Percentiles rank a stretch among this genome's conserved stretches.
These are phyloP conservation scores for Syngnathus typhle DNA, from an alignment of 2,113 vertebrate species.

Conservation along the genomic window DNA sequence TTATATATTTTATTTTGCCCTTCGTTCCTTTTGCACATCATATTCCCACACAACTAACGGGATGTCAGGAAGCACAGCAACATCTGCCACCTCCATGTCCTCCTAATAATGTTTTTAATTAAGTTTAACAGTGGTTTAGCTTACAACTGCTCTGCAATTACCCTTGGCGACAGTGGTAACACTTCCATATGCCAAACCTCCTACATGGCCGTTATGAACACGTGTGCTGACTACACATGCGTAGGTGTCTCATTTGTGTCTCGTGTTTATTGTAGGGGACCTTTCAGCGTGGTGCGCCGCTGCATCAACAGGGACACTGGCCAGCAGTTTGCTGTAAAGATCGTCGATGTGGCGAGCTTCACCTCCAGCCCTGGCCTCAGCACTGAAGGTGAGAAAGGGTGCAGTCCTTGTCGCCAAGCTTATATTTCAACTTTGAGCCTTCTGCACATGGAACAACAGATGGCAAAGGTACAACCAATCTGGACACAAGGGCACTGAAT, in stretches of 20 bases:
- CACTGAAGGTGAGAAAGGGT: conserved; percentile 85
- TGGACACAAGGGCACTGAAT: conserved; percentile 5
- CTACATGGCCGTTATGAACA: conserved; percentile 9
- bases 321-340: conserved; percentile 98
- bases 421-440: background rate
- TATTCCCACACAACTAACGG: background rate
- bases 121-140: conserved; percentile 50
- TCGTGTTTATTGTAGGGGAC: conserved; percentile 77
- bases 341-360: conserved; percentile 98
- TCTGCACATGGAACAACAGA: conserved; percentile 15
- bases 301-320: conserved; percentile 99
- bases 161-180: conserved; percentile 31
- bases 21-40: background rate
- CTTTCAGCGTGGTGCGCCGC: conserved; percentile 95
- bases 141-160: conserved; percentile 55
- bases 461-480: conserved; percentile 20
- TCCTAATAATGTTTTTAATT: conserved; percentile 52
- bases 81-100: conserved; percentile 33
- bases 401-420: background rate
- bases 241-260: conserved; percentile 6
- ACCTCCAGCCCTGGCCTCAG: conserved; percentile 98
- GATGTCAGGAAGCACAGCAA: conserved; percentile 7
- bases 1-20: too few species aligned
- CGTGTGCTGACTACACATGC: background rate
- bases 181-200: conserved; percentile 27